These are phyloP conservation scores for Xiphophorus maculatus DNA, from an alignment of 2,113 vertebrate species.

Conservation along the genomic window DNA sequence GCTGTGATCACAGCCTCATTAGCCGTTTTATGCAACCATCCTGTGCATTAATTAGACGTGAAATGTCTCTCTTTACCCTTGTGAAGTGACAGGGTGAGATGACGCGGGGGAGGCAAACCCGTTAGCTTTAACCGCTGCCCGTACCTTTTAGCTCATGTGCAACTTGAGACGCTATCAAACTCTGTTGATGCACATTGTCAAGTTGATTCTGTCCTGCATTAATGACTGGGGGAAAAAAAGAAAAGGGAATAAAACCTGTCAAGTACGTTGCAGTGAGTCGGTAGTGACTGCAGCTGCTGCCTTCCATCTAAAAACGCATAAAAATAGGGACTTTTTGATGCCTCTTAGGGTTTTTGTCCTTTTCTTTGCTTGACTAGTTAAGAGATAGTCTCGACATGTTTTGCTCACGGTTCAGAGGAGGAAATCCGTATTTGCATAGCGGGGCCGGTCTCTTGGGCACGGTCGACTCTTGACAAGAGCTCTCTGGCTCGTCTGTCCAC, in stretches of 20 bases:
- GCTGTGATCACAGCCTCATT: conserved; percentile 95
- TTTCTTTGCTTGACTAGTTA: conserved; percentile 39
- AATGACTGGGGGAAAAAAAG: background rate
- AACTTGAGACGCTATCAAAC: conserved; percentile 33
- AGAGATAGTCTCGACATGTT: conserved; percentile 39
- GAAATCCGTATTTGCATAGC: conserved; percentile 45
- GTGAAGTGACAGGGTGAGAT: conserved; percentile 75
- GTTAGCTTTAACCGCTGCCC: conserved; percentile 81
- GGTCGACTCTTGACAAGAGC: conserved; percentile 50
- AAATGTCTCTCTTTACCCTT: conserved; percentile 88
- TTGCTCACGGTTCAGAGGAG: conserved; percentile 35
- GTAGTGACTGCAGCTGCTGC: conserved; percentile 17
- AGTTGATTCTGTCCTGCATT: background rate
- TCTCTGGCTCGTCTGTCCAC: conserved; percentile 64
- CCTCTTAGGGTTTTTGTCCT: conserved; percentile 41
- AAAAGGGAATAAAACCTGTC: conserved; percentile 7
- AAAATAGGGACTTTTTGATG: conserved; percentile 62
- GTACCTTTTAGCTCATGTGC: conserved; percentile 53
- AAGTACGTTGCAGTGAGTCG: conserved; percentile 24
- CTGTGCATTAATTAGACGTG: conserved; percentile 94
- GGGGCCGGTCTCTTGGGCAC: conserved; percentile 58
- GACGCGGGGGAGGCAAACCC: conserved; percentile 72
- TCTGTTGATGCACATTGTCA: conserved; percentile 8
- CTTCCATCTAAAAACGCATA: conserved; percentile 35
- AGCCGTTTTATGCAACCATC: conserved; percentile 90